Evolutionary conservation across 1,140 invertebrate genomes (phyloP), one percentile per base, ranked within the genome.

Genomic region (Drosophila suzukii): DNA sequence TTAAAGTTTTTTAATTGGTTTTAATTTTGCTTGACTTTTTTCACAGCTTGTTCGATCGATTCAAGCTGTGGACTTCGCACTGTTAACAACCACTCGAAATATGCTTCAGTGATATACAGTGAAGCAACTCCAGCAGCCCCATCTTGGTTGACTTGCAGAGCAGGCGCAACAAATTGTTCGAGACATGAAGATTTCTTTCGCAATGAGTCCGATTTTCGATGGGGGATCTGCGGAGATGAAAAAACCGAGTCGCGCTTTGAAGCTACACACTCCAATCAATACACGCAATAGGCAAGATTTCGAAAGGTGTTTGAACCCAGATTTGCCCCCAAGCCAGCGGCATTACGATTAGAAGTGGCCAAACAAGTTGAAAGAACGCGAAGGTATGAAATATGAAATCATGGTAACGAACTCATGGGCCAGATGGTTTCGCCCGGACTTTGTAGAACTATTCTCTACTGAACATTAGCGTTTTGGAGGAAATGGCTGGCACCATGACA

Each of bases 281-380:
- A 76, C 68, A 77, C 61, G 67, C 82, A 81, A 74, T 85, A 81
- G 78, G 78, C 83, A 83, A 78, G 72, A 73, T 89, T 82, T 76
- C 32, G 72, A 89, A 83, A 89, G 83, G 83, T 88, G 84, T 89
- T 88, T 89, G 83, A 88, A 89, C 83, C 72, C 83, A 57, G 56
- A 74, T 78, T 60, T 59, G 68, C 63, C 65, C 67, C 75, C 75
- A 36, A 63, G 80, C 63, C 15, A 41, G n/a, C 17, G 15, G 60
- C 24, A 53, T 68, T 54, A 39, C 66, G 15, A 68, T 71, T 43
- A 71, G 65, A 70, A 78, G 61, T 74, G 75, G 61, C 55, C 55
- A 47, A 59, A 58, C 65, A 43, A 47, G 79, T 77, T 77, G 63
- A 77, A 83, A 83, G 83, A 86, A 86, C 75, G 51, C 50, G 13